These are phyloP conservation scores for Oligia strigilis DNA, from an alignment of 2,888 invertebrate genomes.

Conservation along the genomic window DNA sequence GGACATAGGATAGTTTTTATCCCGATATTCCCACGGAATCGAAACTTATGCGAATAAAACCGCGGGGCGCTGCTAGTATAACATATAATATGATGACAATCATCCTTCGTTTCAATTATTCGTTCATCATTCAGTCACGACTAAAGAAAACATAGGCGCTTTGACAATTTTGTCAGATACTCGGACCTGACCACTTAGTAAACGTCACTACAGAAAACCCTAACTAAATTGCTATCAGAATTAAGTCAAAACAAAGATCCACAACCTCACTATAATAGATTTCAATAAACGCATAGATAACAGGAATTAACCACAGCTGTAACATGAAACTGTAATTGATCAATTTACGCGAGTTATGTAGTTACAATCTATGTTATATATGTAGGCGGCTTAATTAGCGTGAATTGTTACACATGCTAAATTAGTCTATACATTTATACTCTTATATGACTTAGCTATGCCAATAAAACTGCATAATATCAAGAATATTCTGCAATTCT, in stretches of 20 bases:
- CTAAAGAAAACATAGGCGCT: not conserved
- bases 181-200: no score
- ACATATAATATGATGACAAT: no score
- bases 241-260: not conserved
- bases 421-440: not conserved
- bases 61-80: no score
- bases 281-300: no score
- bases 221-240: not conserved
- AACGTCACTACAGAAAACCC: not conserved
- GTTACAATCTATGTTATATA: conserved; percentile 15
- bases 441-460: not conserved
- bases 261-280: no score
- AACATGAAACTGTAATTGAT: conserved; percentile 33
- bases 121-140: not conserved
- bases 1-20: not conserved
- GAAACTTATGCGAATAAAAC: no score
- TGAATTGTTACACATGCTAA: not conserved
- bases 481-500: not conserved
- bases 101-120: no score
- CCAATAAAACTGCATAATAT: not conserved
- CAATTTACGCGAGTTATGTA: conserved; percentile 21
- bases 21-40: no score
- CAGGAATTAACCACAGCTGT: not conserved
- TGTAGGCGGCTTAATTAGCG: conserved; percentile 6
- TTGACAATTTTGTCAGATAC: no score